Evolutionary conservation across 1,140 invertebrate species (phyloP), one percentile per base, ranked within the genome.

Genomic region (Diabrotica undecimpunctata): DNA sequence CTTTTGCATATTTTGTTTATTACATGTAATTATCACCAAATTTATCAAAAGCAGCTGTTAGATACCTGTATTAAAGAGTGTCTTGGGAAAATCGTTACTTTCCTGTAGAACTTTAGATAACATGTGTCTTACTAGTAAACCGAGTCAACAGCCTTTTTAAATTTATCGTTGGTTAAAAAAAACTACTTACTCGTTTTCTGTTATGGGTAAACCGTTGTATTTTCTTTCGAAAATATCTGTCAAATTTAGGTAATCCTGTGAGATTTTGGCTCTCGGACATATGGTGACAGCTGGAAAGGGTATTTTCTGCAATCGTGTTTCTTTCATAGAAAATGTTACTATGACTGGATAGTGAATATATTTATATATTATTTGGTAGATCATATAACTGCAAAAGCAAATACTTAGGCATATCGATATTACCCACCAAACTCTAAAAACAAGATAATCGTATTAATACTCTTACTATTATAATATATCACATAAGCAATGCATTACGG

Each of bases 261-360:
- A 64, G 11, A 69, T 65, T 66, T 79, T 79, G 5, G 79, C 79
- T 63, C 82, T 81, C 4, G 81, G 79, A 66, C 83, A 84, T 54
- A 84, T 81, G 5, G 83, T 84, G 10, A 84, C 77, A 0, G 83
- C 81, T 6, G 83, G 83, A 72, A 84, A 84, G 0, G 83, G 83
- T 38, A 84, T 81, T 63, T 81, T 78, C 77, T 80, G 83, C 11
- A 84, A 78, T 2, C 80, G 80, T 6, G 80, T 83, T 6, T 81
- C 77, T 54, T 78, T 77, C 38, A 81, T 80, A 0, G 80, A 77
- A 70, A 85, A 84, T 52, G 82, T 83, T 0, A 85, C 81, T 35
- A 85, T 83, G 4, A 85, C 82, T 5, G 83, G 83, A 46, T 80
- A 81, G 13, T 80, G 76, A 14, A 81, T 76, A 81, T 83, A 85